Evolutionary conservation across 2,888 invertebrate genomes (phyloP), one percentile per base, ranked within the genome.

Genomic region (Xestia rhomboidea): DNA sequence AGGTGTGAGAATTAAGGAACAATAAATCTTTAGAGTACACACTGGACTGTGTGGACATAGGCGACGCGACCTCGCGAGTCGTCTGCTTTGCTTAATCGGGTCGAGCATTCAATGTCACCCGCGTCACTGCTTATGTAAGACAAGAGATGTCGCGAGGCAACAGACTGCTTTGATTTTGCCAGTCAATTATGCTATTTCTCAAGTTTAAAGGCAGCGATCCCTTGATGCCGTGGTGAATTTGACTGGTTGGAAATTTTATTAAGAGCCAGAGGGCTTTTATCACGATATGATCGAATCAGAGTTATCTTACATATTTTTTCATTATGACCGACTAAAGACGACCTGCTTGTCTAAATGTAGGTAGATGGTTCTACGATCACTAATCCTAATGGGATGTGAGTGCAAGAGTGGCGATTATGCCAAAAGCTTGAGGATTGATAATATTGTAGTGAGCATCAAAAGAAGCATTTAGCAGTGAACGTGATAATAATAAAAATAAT

Each of bases 51-150:
- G 68, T 83, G 84, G 54, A 89, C 90, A 90, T 88, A 86, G 83
- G 79, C 83, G 73, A 76, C 74, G 85, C 81, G 93, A 91, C 95
- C 95, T 95, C 93, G 95, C 92, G 90, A 91, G 91, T 93, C 93
- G 93, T 95, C 94, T 93, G 93, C 95, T 92, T 90, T 92, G 91
- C 93, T 93, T 93, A 94, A 94, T 94, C 94, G 92, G 94, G 95
- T 93, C 95, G 93, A 91, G 90, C 93, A 92, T 94, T 94, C 96
- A 96, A 96, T 95, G 95, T 95, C 96, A 93, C 80, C 87, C 84
- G 54, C 80, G 79, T 76, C 71, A 89, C 89, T 79, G 76, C 76
- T 84, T 88, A 86, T 80, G 71, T 80, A 90, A 90, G 86, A 46
- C 27, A 89, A 34, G 68, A 84, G 89, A 80, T 81, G 73, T 62